These are phyloP conservation scores for Jordanella pulchra DNA, from an alignment of 2,797 vertebrate species.

Conservation along the genomic window DNA sequence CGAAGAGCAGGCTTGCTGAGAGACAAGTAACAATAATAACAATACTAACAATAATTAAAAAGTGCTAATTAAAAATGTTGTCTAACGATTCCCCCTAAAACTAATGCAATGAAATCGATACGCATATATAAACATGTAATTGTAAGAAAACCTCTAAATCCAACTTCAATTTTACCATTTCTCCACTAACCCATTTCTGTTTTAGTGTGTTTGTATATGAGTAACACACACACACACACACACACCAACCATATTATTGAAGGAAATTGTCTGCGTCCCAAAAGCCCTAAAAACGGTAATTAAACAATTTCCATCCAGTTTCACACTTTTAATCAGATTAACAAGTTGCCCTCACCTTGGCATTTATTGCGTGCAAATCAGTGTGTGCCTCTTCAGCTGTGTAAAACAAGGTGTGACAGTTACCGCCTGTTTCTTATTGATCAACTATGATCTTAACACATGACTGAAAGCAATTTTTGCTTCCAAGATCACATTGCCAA, in stretches of 20 bases:
- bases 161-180: background rate
- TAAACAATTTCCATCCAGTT: conserved; percentile 28
- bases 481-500: background rate
- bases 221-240: conserved; percentile 4
- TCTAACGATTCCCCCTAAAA: background rate
- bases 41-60: background rate
- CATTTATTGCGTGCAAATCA: conserved; percentile 14
- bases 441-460: conserved; percentile 30
- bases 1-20: background rate
- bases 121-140: background rate
- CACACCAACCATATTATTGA: background rate
- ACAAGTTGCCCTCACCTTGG: conserved; percentile 21
- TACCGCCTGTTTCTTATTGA: conserved; percentile 39
- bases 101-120: background rate
- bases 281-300: conserved; percentile 24
- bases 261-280: conserved; percentile 16
- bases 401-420: conserved; percentile 41
- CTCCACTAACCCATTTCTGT: background rate
- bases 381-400: conserved; percentile 20
- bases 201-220: background rate
- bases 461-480: conserved; percentile 20
- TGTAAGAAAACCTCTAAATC: background rate
- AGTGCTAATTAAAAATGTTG: background rate
- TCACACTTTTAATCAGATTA: conserved; percentile 40
- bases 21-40: background rate